phyloP scores from a whole-genome alignment of 2,797 vertebrate genomes.

The Gambusia yucatana region DNA sequence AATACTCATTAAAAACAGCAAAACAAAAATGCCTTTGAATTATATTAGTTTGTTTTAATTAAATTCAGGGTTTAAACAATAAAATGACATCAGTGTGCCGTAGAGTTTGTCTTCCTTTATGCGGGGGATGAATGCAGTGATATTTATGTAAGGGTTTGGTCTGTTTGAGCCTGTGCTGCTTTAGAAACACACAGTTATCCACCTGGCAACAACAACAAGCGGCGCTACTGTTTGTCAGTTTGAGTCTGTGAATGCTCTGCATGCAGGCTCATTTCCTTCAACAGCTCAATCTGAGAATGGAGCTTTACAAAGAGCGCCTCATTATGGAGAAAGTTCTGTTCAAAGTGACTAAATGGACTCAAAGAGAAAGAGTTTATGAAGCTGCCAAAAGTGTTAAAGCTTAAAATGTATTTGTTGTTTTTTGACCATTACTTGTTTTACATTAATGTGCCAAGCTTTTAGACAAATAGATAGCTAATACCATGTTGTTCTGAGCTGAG shows the following conservation, averaged over 20 bases:
- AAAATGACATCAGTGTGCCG: not conserved
- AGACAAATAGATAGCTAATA: not conserved
- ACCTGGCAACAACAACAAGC: conserved; percentile 8
- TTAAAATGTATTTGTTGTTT: not conserved
- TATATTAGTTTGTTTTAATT: not conserved
- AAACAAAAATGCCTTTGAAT: not conserved
- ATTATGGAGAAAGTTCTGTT: not conserved
- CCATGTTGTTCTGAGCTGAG: not conserved
- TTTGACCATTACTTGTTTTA: not conserved
- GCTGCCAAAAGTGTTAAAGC: not conserved
- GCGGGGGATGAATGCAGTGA: not conserved
- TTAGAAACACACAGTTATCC: not conserved
- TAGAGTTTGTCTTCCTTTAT: not conserved
- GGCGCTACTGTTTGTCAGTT: not conserved
- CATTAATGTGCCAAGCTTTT: not conserved
- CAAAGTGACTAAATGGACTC: not conserved
- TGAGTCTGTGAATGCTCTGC: conserved; percentile 8
- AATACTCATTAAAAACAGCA: not conserved
- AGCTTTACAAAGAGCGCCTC: not conserved
- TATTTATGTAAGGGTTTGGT: not conserved
- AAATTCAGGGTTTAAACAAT: not conserved
- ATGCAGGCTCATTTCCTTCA: not conserved
- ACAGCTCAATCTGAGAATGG: not conserved
- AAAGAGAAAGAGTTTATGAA: not conserved
- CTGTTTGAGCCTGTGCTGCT: not conserved